A percentile compares a stretch with the other conserved stretches of the same genome.
Conservation (phyloP, 1,140 invertebrate species). For the Schmidtea mediterranea region DNA sequence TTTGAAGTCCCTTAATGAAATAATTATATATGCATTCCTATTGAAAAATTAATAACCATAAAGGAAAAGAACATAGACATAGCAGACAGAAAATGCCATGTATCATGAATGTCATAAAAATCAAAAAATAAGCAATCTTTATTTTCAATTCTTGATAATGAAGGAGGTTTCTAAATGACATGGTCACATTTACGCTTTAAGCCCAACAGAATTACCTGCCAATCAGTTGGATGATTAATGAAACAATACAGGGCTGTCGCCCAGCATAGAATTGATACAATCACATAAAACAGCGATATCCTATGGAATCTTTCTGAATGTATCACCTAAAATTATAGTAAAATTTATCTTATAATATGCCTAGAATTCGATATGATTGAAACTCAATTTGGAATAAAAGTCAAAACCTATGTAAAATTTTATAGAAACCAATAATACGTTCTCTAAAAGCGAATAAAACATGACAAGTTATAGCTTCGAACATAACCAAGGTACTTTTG, state of each 20-base stretch:
- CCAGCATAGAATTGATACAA: slow-evolving; percentile 39
- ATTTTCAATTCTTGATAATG: slow-evolving; percentile 46
- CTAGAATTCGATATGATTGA: too few relatives aligned
- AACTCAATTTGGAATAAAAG: too few relatives aligned
- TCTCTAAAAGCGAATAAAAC: too few relatives aligned
- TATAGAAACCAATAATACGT: too few relatives aligned
- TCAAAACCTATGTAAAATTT: too few relatives aligned
- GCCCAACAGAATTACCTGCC: slow-evolving; percentile 32
- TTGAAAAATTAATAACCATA: slow-evolving; percentile 15
- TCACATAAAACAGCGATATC: slow-evolving; percentile 36
- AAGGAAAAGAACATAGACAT: slow-evolving; percentile 60
- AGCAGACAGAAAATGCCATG: slow-evolving; percentile 64
- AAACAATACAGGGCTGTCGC: slow-evolving; percentile 43
- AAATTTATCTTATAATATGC: too few relatives aligned
- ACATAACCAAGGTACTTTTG: too few relatives aligned
- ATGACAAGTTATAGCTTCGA: too few relatives aligned
- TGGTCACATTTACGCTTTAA: slow-evolving; percentile 8
- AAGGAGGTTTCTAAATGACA: slow-evolving; percentile 33
- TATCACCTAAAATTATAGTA: too few relatives aligned
- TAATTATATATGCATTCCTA: neutral
- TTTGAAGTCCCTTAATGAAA: too few relatives aligned
- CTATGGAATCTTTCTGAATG: too few relatives aligned
- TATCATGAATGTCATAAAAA: slow-evolving; percentile 60
- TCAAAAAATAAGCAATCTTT: slow-evolving; percentile 41
- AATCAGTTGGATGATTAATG: slow-evolving; percentile 45